Conservation (phyloP, 1,140 invertebrate species). For the roundworm (Caenorhabditis elegans) region DNA sequence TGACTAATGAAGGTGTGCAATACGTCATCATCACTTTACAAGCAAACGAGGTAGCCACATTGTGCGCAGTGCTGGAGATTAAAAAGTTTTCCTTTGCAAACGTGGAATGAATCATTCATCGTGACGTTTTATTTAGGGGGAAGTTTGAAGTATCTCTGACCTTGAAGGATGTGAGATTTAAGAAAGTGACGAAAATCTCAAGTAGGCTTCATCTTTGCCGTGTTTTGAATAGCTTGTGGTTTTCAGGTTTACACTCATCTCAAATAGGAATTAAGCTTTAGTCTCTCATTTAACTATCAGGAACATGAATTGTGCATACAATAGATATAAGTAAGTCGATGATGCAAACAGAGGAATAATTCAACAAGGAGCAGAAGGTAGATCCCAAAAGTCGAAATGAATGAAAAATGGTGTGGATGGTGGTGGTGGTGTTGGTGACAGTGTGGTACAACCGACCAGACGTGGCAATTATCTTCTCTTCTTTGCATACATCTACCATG, state of each 20-base stretch:
- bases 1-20: constrained; percentile 8
- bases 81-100: not conserved
- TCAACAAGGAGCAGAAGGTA: constrained; percentile 6
- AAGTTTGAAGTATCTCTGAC: not conserved
- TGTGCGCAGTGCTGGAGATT: not conserved
- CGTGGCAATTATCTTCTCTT: not conserved
- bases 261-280: too few relatives aligned
- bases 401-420: not conserved
- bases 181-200: not conserved
- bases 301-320: too few relatives aligned
- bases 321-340: too few relatives aligned
- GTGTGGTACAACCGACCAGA: not conserved
- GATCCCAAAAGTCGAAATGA: not conserved
- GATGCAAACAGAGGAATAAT: too few relatives aligned
- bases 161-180: not conserved
- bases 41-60: not conserved
- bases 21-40: not conserved
- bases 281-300: too few relatives aligned
- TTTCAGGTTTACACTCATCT: too few relatives aligned
- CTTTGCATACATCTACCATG: not conserved
- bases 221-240: too few relatives aligned
- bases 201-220: not conserved
- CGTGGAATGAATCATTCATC: not conserved
- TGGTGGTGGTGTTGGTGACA: not conserved
- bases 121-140: not conserved